These are phyloP conservation scores for Taxidea taxus DNA, from an alignment of 2,113 vertebrate species.

Conservation along the genomic window DNA sequence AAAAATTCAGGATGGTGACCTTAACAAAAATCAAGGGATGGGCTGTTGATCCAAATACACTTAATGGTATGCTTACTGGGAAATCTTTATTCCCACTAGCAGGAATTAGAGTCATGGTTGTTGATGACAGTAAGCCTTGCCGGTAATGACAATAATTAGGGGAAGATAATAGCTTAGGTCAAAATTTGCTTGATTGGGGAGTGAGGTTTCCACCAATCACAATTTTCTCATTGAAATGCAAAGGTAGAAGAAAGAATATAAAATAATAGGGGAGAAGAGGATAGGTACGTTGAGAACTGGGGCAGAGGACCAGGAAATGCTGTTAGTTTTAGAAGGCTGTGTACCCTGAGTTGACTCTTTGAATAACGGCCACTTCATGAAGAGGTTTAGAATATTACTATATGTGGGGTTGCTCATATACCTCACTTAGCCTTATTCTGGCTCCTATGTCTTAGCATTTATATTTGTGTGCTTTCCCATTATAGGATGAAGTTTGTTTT, in stretches of 20 bases:
- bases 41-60: not conserved
- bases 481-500: not conserved
- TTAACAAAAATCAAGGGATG: conserved; percentile 12
- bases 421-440: not conserved
- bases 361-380: not conserved
- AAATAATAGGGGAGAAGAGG: conserved; percentile 21
- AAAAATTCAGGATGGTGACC: not conserved
- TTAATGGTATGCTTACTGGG: not conserved
- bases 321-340: not conserved
- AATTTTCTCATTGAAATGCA: not conserved
- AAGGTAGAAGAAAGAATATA: not conserved
- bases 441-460: not conserved
- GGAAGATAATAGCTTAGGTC: not conserved
- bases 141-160: not conserved
- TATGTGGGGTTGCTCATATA: not conserved
- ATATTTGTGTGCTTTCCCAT: not conserved
- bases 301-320: not conserved
- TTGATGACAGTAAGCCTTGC: not conserved
- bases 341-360: not conserved
- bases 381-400: not conserved
- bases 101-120: conserved; percentile 3
- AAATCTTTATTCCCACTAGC: not conserved
- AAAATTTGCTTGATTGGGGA: not conserved
- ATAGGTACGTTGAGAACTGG: not conserved
- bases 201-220: not conserved